Base-by-base conservation (phyloP, 2,113 vertebrate species). In the Patagioenas fasciata region DNA sequence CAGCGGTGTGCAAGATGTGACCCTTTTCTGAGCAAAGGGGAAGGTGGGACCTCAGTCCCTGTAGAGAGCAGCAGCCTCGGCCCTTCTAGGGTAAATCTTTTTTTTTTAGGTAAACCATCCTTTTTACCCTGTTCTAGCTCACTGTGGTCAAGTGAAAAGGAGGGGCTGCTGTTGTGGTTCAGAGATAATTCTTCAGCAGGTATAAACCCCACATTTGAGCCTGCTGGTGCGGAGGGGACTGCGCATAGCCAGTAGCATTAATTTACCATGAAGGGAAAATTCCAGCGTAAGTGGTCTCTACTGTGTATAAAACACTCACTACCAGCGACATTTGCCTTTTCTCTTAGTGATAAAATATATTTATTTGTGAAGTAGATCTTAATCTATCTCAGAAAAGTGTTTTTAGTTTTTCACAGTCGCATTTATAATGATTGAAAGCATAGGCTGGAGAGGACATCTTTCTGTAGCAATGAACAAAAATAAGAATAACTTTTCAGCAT, bases 401-500 rank as follows among this genome's bases (percentile, higher is more conserved):
- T 80, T 93, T 91, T 88, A 81, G 79, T 91, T 85, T 91, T 85
- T 53, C 82, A 62, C 70, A 57, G 62, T 21, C 84, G 80, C 93
- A 86, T 96, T 96, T 91, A 80, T 72, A 89, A 80, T 84, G 83
- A 80, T 79, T 89, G 83, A 94, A 93, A 96, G 95, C 11, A 25
- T 29, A 85, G 78, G 66, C 87, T 85, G 19, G 66, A 88, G 85
- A 85, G 81, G 77, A 85, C 81, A 80, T 83, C 79, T 94, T 94
- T 81, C 79, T 8, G 2, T 65, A 73, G 82, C 93, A 94, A 91
- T 29, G 77, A 80, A 90, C 78, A 88, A 91, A 95, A 89, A 80
- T 88, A 96, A 95, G 91, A 96, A 80, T 85, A 93, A 95, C 94
- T 97, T 96, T 70, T 75, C 93, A 93, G 62, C 72, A 80, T 94